These are phyloP conservation scores for Stenotaenia linearis DNA, from an alignment of 2,888 invertebrate genomes.

Conservation along the genomic window DNA sequence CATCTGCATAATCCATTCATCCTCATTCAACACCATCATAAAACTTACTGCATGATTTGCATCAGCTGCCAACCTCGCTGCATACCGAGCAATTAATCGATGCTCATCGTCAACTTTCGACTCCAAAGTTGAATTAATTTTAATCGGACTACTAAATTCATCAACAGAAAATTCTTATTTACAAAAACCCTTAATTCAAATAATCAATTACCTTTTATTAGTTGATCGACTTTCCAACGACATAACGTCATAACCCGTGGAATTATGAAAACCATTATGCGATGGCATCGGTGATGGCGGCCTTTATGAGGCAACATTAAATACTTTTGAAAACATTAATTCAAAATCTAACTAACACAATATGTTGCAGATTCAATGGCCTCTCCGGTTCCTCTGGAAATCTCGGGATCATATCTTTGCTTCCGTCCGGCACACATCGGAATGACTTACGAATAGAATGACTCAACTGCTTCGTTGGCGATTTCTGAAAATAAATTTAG, in stretches of 20 bases:
- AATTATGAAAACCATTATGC: conserved; percentile 86
- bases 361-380: conserved; percentile 89
- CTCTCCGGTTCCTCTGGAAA: conserved; percentile 93
- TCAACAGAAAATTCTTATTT: background rate
- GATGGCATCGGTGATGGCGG: conserved; percentile 89
- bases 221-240: conserved; percentile 45
- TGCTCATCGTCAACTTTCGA: conserved; percentile 81
- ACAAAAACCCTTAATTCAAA: background rate
- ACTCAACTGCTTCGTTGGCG: conserved; percentile 88
- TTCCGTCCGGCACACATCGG: conserved; percentile 90
- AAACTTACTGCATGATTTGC: conserved; percentile 62
- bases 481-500: conserved; percentile 60
- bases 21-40: too few species aligned
- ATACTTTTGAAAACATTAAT: background rate
- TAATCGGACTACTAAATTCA: conserved; percentile 44
- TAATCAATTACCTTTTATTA: conserved; percentile 40
- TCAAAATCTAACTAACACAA: conserved; percentile 65
- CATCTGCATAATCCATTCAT: too few species aligned
- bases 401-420: conserved; percentile 70
- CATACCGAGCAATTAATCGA: conserved; percentile 91
- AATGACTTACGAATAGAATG: conserved; percentile 94
- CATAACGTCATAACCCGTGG: conserved; percentile 62
- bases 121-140: conserved; percentile 45
- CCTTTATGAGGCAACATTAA: conserved; percentile 48
- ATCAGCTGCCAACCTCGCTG: conserved; percentile 89